Evolutionary conservation across 2,888 invertebrate genomes (phyloP).

Genomic region (Pseudococcus viburni): DNA sequence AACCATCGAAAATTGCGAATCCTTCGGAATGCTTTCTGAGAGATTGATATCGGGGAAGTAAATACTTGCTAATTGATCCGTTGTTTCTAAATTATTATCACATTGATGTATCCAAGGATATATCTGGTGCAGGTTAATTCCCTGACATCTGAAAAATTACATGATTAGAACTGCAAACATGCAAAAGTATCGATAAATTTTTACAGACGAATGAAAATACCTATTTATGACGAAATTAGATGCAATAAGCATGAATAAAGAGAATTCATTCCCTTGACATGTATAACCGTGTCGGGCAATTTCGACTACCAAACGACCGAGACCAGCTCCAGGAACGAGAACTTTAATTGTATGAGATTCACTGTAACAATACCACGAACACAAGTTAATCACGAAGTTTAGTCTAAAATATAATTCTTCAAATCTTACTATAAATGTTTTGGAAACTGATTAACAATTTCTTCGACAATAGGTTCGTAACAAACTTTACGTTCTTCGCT

Average conservation of each 20-base stretch:
- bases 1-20: slow-evolving; percentile 89
- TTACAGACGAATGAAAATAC: slow-evolving; percentile 72
- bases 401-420: not conserved
- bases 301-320: slow-evolving; percentile 95
- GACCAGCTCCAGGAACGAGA: slow-evolving; percentile 96
- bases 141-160: slow-evolving; percentile 74
- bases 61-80: slow-evolving; percentile 84
- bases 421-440: slow-evolving; percentile 72
- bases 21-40: slow-evolving; percentile 76
- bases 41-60: slow-evolving; percentile 92
- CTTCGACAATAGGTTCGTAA: slow-evolving; percentile 90
- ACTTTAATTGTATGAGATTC: slow-evolving; percentile 77
- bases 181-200: not conserved
- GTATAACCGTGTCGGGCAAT: slow-evolving; percentile 89
- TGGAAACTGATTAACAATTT: slow-evolving; percentile 83
- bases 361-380: slow-evolving; percentile 69
- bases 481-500: slow-evolving; percentile 86
- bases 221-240: slow-evolving; percentile 96
- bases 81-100: slow-evolving; percentile 87
- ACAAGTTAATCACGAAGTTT: not conserved
- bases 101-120: slow-evolving; percentile 97
- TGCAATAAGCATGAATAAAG: slow-evolving; percentile 96
- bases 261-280: slow-evolving; percentile 98
- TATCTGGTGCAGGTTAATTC: slow-evolving; percentile 81
- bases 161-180: not conserved